Evolutionary conservation across 2,113 vertebrate species (phyloP).

Genomic region (Jaculus jaculus): DNA sequence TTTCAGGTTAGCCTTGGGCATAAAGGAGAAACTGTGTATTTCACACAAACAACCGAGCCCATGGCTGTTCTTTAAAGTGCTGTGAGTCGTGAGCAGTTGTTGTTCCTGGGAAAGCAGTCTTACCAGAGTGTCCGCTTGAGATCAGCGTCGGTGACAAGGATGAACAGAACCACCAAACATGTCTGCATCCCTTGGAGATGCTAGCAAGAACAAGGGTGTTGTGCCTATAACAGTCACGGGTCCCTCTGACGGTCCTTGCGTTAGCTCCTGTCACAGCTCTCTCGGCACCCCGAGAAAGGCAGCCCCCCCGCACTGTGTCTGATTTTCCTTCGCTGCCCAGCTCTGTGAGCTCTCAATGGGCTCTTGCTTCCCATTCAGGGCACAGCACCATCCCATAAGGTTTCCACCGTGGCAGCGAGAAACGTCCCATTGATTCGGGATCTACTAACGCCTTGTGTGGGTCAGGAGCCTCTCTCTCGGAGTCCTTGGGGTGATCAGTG

Average conservation of each 20-base stretch:
- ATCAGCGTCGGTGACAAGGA: constrained; percentile 54
- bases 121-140: background rate
- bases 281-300: background rate
- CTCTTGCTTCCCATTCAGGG: background rate
- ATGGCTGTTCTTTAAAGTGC: background rate
- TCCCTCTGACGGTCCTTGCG: no score
- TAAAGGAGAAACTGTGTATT: background rate
- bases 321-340: constrained; percentile 3
- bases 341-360: background rate
- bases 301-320: background rate
- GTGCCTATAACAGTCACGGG: no score
- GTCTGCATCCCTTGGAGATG: background rate
- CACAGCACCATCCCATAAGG: background rate
- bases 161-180: background rate
- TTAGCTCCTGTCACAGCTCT: no score
- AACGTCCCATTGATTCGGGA: background rate
- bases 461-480: background rate
- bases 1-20: constrained; percentile 40
- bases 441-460: background rate
- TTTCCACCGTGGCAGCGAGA: background rate
- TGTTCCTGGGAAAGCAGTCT: background rate
- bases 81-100: constrained; percentile 26
- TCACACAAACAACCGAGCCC: background rate
- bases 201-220: background rate
- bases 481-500: background rate